Conservation (phyloP, 1,140 invertebrate genomes). For the Eciton burchellii region DNA sequence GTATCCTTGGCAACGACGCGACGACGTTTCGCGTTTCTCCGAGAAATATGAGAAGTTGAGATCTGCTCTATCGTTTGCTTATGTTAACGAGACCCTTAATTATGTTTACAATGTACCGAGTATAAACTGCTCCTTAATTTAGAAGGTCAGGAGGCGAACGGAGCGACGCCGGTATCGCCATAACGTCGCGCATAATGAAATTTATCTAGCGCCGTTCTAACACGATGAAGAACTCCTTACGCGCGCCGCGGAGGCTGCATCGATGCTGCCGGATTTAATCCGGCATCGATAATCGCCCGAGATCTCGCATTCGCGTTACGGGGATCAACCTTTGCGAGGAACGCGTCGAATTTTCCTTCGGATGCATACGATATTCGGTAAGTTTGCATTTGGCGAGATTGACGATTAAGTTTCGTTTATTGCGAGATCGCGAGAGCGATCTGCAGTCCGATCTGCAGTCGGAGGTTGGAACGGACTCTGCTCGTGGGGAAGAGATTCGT, state of each 20-base stretch:
- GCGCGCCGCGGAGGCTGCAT: neutral
- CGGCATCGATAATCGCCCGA: constrained; percentile 9
- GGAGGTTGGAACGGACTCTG: constrained; percentile 29
- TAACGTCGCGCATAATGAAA: constrained; percentile 48
- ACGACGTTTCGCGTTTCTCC: constrained; percentile 42
- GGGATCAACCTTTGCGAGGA: neutral
- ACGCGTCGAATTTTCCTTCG: constrained; percentile 34
- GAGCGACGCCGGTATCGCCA: constrained; percentile 16
- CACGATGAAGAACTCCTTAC: constrained; percentile 28
- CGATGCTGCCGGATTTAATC: constrained; percentile 10
- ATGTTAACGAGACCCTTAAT: constrained; percentile 77
- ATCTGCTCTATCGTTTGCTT: constrained; percentile 69
- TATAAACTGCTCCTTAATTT: constrained; percentile 74
- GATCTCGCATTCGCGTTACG: neutral
- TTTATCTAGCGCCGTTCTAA: constrained; percentile 44
- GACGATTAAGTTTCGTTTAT: constrained; percentile 10
- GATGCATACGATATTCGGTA: constrained; percentile 12
- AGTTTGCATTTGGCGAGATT: constrained; percentile 2
- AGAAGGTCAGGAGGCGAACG: constrained; percentile 65
- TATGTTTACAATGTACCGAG: constrained; percentile 75
- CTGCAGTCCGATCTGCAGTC: constrained; percentile 28
- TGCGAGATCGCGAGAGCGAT: too few species aligned
- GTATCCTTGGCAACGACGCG: constrained; percentile 36
- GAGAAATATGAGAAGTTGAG: constrained; percentile 60
- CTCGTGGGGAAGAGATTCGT: constrained; percentile 14